Base-by-base conservation (phyloP, 2,797 vertebrate species). In the Aselliscus stoliczkanus region DNA sequence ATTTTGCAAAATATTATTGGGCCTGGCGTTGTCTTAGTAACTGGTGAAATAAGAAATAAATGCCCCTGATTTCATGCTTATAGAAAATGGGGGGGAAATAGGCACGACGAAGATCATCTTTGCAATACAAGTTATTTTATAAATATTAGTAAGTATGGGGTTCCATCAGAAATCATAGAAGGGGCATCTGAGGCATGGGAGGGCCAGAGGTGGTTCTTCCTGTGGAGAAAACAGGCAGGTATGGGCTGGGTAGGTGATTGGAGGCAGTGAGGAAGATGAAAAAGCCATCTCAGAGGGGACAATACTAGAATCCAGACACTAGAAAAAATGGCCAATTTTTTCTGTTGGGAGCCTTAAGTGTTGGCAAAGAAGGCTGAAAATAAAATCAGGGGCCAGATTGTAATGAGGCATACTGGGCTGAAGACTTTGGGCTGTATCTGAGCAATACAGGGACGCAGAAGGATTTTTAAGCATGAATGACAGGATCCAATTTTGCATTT, bases 381-480 rank as follows among this genome's bases (percentile, higher is more conserved):
- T 52, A 62, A 9, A 62, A 31, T 7, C 12, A 34, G 31, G 23
- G 10, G 31, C 20, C 42, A 73, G 10, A 73, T 34, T 2, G 2
- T 47, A 37, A 77, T 39, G 21, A 75, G 2, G 7, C 31, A n/a
- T 13, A 8, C 20, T 8, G 23, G 12, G 15, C 12, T 80, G 47
- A 65, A 42, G 44, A 64, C 75, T 80, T 37, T 17, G 7, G 27
- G 23, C 60, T 69, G 4, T 73, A 20, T 80, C 75, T 94, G 60
- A 92, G n/a, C 34, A 56, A 52, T 29, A 52, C 0, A 0, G 23
- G 20, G 6, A 75, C 34, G 75, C 7, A 25, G 65, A 86, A 50
- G 52, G 67, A 83, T 64, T 94, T 94, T 95, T 60, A 86, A 88
- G 65, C 69, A 67, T 25, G 69, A 62, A 23, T 62, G 42, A 81